Evolutionary conservation across 2,888 invertebrate species (phyloP), one percentile per base, ranked within the genome.

Genomic region (Magallana nippona): DNA sequence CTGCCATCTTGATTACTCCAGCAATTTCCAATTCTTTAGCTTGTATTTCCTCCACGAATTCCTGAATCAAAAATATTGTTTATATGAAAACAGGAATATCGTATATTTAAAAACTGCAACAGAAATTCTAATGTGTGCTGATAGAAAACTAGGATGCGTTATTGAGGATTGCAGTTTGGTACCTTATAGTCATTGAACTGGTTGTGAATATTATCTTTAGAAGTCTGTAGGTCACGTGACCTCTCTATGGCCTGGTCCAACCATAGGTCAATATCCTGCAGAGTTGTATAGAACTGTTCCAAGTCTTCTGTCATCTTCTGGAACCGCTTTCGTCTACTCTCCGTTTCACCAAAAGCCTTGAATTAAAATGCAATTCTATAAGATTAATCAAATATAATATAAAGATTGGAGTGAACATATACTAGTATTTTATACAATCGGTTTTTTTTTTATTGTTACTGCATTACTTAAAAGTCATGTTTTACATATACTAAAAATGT

Each of bases 271-370:
- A 93, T 87, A 80, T 90, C 91, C 82, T 93, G 92, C 60, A 92
- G 84, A 80, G 91, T 89, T 90, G 97, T 96, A 94, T 98, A 97
- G 95, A 98, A 98, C 57, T 96, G 96, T 92, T 97, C 97, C 71
- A 98, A 94, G 88, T 96, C 97, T 92, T 96, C 96, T 27, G 97
- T 95, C 1, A 97, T 96, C 17, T 95, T 95, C 86, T 97, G 97
- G 63, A 98, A 87, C 11, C 88, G 88, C 82, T 87, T 87, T 58
- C 89, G 88, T 83, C 92, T 87, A 11, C 85, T 88, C n/a, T 88
- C 89, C 8, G 91, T 88, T 81, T 93, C 92, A 22, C 84, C 88
- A 27, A 88, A 86, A 22, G 91, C 91, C 92, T 93, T 85, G 32
- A 83, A 80, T 2, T n/a, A 3, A 19, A 60, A 60, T 8, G 17